A percentile compares a stretch with the other conserved stretches of the same genome.
Conservation (phyloP, 2,113 vertebrate species). For the Aramus guarauna region DNA sequence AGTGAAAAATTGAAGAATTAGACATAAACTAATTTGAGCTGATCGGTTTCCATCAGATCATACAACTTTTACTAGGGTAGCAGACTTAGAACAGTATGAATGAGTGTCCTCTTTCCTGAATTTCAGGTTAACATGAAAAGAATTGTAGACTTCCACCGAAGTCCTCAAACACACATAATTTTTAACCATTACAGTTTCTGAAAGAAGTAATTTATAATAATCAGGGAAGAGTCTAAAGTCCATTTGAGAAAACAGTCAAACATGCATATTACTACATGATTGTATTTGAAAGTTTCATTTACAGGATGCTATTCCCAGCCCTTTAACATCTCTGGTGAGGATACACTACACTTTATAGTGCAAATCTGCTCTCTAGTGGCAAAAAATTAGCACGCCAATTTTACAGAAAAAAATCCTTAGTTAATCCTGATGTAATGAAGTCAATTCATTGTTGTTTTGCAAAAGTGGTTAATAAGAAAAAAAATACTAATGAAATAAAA, state of each 20-base stretch:
- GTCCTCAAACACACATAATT: not conserved
- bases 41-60: not conserved
- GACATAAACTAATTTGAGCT: not conserved
- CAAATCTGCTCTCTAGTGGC: conserved; percentile 48
- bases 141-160: not conserved
- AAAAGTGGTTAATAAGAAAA: not conserved
- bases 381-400: not conserved
- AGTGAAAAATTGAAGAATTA: not conserved
- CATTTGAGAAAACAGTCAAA: not conserved
- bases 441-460: not conserved
- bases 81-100: not conserved
- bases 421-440: not conserved
- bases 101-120: not conserved
- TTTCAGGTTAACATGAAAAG: not conserved
- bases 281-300: not conserved
- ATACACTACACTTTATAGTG: not conserved
- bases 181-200: not conserved
- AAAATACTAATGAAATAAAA: not conserved
- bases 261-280: not conserved
- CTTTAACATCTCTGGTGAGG: not conserved
- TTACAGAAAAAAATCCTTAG: not conserved
- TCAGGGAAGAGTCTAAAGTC: not conserved
- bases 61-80: not conserved
- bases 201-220: not conserved
- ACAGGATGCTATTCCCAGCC: not conserved